These are phyloP conservation scores for Phoeniculus purpureus DNA, from an alignment of 2,797 vertebrate genomes.

Conservation along the genomic window DNA sequence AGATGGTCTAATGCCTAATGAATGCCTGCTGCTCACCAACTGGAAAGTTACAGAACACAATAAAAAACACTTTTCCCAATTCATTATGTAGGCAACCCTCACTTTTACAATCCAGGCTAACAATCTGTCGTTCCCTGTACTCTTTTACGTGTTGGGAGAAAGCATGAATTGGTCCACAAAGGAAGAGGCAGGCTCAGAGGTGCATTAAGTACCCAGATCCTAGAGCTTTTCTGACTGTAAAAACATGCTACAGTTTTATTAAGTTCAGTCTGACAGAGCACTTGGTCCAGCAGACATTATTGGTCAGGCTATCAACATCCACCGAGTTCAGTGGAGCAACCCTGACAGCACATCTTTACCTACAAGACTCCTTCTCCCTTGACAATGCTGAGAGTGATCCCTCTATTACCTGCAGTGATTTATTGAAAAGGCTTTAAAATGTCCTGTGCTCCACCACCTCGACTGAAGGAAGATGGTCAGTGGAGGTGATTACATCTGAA, in stretches of 20 bases:
- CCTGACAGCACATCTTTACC: slow-evolving; percentile 39
- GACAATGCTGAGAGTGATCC: slow-evolving; percentile 60
- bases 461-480: slow-evolving; percentile 69
- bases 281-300: slow-evolving; percentile 29
- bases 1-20: neutral
- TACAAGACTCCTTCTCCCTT: slow-evolving; percentile 41
- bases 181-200: slow-evolving; percentile 46
- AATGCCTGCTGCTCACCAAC: neutral
- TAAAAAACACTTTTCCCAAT: slow-evolving; percentile 39
- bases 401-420: slow-evolving; percentile 66
- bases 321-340: neutral
- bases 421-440: slow-evolving; percentile 67
- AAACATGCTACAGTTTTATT: slow-evolving; percentile 2
- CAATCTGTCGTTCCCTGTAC: neutral
- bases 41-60: neutral
- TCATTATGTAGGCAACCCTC: slow-evolving; percentile 32
- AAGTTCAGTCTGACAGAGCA: neutral
- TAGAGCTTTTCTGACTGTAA: slow-evolving; percentile 47
- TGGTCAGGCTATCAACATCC: slow-evolving; percentile 2
- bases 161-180: slow-evolving; percentile 40
- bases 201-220: slow-evolving; percentile 38
- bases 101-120: slow-evolving; percentile 11
- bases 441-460: slow-evolving; percentile 54
- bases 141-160: neutral
- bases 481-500: slow-evolving; percentile 68